phyloP scores from a whole-genome alignment of 2,113 vertebrate species.

The Caloenas nicobarica region DNA sequence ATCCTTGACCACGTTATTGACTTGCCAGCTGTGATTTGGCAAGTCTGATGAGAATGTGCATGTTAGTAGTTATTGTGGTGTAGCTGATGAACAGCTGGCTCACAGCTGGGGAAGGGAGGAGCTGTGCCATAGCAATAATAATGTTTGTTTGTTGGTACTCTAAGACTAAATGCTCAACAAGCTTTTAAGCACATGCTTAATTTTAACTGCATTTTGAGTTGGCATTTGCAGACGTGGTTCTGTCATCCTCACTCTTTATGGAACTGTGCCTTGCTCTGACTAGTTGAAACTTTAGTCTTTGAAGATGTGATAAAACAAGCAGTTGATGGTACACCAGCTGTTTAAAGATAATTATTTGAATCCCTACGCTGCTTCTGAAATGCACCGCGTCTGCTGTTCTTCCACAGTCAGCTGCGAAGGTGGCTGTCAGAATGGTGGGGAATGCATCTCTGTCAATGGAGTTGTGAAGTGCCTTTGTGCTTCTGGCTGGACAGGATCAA shows the following conservation, averaged over 20 bases:
- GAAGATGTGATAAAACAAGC: not conserved
- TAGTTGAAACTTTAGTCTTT: not conserved
- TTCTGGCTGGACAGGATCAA: slow-evolving; percentile 84
- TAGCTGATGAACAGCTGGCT: not conserved
- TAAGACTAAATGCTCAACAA: not conserved
- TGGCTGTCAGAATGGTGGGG: slow-evolving; percentile 86
- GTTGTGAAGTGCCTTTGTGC: slow-evolving; percentile 83
- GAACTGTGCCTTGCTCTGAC: not conserved
- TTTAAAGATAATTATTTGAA: not conserved
- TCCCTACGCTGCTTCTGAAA: not conserved
- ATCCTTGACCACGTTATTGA: not conserved
- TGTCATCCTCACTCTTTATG: not conserved
- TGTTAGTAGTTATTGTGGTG: not conserved
- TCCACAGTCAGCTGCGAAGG: slow-evolving; percentile 82
- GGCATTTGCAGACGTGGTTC: not conserved
- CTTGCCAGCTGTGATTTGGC: not conserved
- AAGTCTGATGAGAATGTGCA: not conserved
- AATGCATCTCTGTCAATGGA: slow-evolving; percentile 81
- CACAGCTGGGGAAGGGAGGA: not conserved
- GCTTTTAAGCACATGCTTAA: not conserved
- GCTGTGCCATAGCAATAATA: not conserved
- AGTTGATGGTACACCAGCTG: not conserved
- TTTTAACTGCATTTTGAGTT: not conserved
- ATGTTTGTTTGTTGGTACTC: not conserved
- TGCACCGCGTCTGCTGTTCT: not conserved